These are phyloP conservation scores for Ictalurus furcatus DNA, from an alignment of 2,113 vertebrate species.

Conservation along the genomic window DNA sequence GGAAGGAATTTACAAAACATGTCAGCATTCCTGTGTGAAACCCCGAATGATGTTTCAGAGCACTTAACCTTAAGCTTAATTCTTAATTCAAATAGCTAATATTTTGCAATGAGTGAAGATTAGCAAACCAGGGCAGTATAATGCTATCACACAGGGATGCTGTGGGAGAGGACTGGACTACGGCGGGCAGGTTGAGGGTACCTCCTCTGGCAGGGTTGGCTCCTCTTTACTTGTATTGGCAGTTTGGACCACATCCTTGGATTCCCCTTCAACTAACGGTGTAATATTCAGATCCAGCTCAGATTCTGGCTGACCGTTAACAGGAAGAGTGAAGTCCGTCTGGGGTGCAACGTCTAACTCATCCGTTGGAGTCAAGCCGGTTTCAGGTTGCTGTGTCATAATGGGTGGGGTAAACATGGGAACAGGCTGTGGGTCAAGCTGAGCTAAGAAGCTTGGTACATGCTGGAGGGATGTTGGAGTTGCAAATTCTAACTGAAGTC, in stretches of 20 bases:
- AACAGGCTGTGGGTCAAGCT: slow-evolving; percentile 30
- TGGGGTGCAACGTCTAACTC: slow-evolving; percentile 1
- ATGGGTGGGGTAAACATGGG: slow-evolving; percentile 2
- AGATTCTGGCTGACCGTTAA: slow-evolving; percentile 37
- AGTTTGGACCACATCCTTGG: slow-evolving; percentile 50
- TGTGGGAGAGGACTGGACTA: slow-evolving; percentile 2
- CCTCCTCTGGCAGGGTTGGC: slow-evolving; percentile 75
- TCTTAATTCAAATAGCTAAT: neutral
- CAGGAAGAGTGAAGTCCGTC: neutral
- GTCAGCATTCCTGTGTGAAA: slow-evolving; percentile 50
- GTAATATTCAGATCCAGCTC: slow-evolving; percentile 30
- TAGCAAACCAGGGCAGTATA: neutral
- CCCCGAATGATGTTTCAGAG: neutral
- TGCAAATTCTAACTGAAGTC: slow-evolving; percentile 6
- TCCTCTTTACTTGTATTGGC: slow-evolving; percentile 71
- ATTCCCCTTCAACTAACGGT: neutral
- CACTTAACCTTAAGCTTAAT: neutral
- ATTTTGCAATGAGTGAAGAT: neutral
- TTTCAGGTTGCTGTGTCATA: slow-evolving; percentile 23
- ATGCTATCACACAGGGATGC: slow-evolving; percentile 42
- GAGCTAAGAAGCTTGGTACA: slow-evolving; percentile 11
- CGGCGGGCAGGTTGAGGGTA: slow-evolving; percentile 61
- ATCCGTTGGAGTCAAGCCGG: neutral
- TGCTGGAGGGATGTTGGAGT: neutral
- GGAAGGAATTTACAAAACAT: neutral